phyloP scores from a whole-genome alignment of 2,113 vertebrate species.

The Rhegmatorhina hoffmannsi region DNA sequence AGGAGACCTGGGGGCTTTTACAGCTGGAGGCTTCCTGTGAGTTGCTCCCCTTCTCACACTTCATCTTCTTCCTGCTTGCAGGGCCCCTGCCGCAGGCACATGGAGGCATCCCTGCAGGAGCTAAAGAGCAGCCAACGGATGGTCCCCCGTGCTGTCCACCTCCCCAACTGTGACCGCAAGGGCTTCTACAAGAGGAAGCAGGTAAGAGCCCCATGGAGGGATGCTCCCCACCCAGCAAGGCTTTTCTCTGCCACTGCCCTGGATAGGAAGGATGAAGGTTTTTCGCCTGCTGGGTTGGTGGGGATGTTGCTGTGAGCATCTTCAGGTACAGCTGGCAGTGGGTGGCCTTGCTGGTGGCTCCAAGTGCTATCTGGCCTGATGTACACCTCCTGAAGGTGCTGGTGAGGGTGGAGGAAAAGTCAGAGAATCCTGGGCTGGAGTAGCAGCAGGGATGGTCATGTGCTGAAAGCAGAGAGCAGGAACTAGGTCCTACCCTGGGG shows the following conservation, averaged over 20 bases:
- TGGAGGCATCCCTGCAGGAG: slow-evolving; percentile 93
- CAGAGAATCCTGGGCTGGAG: background rate
- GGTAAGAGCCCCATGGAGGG: slow-evolving; percentile 64
- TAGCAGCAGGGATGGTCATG: background rate
- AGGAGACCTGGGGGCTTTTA: background rate
- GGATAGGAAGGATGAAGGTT: background rate
- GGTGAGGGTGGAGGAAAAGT: background rate
- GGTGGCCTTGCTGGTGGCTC: background rate
- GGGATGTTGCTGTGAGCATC: background rate
- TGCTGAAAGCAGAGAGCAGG: background rate
- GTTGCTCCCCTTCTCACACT: background rate
- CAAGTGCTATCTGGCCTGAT: background rate
- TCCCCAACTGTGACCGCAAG: slow-evolving; percentile 97
- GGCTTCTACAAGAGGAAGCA: slow-evolving; percentile 99
- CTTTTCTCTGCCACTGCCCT: background rate
- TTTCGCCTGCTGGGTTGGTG: background rate
- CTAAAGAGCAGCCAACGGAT: slow-evolving; percentile 92
- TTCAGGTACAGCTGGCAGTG: background rate
- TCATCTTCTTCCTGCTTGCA: slow-evolving; percentile 23
- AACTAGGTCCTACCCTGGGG: background rate
- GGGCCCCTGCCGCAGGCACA: slow-evolving; percentile 95
- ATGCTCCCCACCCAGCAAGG: background rate
- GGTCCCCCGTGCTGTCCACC: slow-evolving; percentile 89
- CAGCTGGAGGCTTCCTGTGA: background rate
- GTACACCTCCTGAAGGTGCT: background rate